phyloP scores from a whole-genome alignment of 1,140 invertebrate genomes.

The Cotesia glomerata region DNA sequence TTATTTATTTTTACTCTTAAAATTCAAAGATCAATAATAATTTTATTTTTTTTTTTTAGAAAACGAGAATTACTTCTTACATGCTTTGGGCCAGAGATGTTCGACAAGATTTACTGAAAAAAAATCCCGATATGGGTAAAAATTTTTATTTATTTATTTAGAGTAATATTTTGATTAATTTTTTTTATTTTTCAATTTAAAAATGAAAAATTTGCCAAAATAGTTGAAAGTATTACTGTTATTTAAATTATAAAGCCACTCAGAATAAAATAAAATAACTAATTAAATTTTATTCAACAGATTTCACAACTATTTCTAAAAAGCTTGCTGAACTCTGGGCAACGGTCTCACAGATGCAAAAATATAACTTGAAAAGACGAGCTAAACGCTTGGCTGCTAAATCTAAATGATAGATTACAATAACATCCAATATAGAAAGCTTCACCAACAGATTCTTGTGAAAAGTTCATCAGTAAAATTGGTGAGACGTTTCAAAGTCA shows the following conservation, averaged over 20 bases:
- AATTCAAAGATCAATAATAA: background rate
- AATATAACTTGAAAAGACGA: slow-evolving; percentile 77
- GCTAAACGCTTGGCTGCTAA: slow-evolving; percentile 74
- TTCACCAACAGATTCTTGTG: slow-evolving; percentile 54
- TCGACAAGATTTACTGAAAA: slow-evolving; percentile 73
- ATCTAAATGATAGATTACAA: slow-evolving; percentile 44
- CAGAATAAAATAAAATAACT: no score
- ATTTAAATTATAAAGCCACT: no score
- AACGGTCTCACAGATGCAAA: slow-evolving; percentile 69
- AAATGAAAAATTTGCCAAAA: no score
- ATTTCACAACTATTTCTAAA: slow-evolving; percentile 82
- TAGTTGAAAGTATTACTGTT: no score
- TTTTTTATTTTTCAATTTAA: no score
- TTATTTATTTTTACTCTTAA: slow-evolving; percentile 34
- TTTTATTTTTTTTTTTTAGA: slow-evolving; percentile 66
- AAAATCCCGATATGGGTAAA: slow-evolving; percentile 78
- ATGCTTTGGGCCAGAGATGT: slow-evolving; percentile 89
- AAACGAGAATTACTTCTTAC: slow-evolving; percentile 66
- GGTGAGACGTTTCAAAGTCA: slow-evolving; percentile 15
- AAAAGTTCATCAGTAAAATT: slow-evolving; percentile 63
- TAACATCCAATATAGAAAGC: slow-evolving; percentile 58
- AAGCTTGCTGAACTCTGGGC: slow-evolving; percentile 84
- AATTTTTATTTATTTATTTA: background rate
- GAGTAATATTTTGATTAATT: no score
- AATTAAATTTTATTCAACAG: slow-evolving; percentile 47